Conservation (phyloP, 2,888 invertebrate genomes). For the Drosophila gaucha region DNA sequence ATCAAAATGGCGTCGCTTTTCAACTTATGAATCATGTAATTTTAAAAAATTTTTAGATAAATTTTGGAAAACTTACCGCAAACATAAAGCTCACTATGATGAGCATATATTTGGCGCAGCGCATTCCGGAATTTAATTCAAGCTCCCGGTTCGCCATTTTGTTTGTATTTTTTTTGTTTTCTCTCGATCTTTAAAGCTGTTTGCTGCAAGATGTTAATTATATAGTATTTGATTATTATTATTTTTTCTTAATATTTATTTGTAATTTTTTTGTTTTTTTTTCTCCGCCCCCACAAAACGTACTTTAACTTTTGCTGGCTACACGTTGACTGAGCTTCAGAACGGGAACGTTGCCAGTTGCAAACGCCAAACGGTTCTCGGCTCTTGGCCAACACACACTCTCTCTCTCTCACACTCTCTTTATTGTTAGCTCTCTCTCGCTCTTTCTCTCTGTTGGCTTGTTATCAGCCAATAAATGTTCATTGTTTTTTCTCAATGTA, state of each 20-base stretch:
- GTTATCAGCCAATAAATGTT: slow-evolving; percentile 54
- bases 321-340: slow-evolving; percentile 64
- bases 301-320: slow-evolving; percentile 72
- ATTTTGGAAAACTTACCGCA: slow-evolving; percentile 87
- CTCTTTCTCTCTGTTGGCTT: background rate
- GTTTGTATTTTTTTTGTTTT: slow-evolving; percentile 8
- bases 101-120: slow-evolving; percentile 90
- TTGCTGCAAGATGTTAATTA: slow-evolving; percentile 41
- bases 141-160: slow-evolving; percentile 73
- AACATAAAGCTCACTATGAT: slow-evolving; percentile 91
- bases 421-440: background rate
- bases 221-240: slow-evolving; percentile 23
- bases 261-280: background rate
- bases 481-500: slow-evolving; percentile 33
- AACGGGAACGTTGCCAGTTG: slow-evolving; percentile 58
- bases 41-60: background rate
- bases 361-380: slow-evolving; percentile 40
- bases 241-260: slow-evolving; percentile 15
- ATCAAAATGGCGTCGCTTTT: slow-evolving; percentile 47
- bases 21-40: slow-evolving; percentile 48
- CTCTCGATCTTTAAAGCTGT: slow-evolving; percentile 1
- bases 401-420: slow-evolving; percentile 1
- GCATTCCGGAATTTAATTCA: slow-evolving; percentile 88
- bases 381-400: slow-evolving; percentile 50
- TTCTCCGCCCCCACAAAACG: slow-evolving; percentile 42